A percentile compares a stretch with the other conserved stretches of the same genome.
Conservation (phyloP, 2,113 vertebrate species). For the Xyrauchen texanus region DNA sequence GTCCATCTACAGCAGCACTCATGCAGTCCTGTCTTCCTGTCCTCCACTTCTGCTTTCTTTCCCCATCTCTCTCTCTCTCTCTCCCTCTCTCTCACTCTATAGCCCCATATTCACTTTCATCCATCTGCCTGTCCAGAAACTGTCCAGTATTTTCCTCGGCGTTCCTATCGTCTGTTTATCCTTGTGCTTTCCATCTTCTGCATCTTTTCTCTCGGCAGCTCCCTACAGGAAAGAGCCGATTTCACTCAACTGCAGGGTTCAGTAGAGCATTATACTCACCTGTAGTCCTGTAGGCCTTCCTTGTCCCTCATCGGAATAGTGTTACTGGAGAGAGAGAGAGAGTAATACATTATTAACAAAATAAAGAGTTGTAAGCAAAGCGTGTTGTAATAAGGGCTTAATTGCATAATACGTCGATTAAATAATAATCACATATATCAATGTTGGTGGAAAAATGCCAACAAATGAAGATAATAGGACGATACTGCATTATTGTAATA, state of each 20-base stretch:
- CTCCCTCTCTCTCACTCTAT: not conserved
- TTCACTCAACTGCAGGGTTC: not conserved
- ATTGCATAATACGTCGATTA: not conserved
- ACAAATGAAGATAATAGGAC: no score
- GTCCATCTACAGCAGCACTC: not conserved
- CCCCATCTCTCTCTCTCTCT: not conserved
- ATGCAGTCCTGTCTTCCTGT: not conserved
- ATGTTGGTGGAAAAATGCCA: no score
- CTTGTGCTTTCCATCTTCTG: not conserved
- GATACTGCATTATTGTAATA: no score
- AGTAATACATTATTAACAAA: not conserved
- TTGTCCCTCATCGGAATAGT: conserved; percentile 96
- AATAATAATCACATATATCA: no score
- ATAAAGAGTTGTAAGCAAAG: not conserved
- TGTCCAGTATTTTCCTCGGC: not conserved
- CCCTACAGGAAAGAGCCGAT: conserved; percentile 1
- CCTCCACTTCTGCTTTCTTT: no score
- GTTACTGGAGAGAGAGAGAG: conserved; percentile 69
- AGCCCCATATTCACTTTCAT: conserved; percentile 6
- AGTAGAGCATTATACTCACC: conserved; percentile 70
- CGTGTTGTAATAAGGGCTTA: no score
- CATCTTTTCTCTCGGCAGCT: not conserved
- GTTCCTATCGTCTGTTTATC: not conserved
- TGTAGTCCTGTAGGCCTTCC: conserved; percentile 96
- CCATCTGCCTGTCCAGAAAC: not conserved